These are phyloP conservation scores for Elysia crispata DNA, from an alignment of 2,888 invertebrate species.

Conservation along the genomic window DNA sequence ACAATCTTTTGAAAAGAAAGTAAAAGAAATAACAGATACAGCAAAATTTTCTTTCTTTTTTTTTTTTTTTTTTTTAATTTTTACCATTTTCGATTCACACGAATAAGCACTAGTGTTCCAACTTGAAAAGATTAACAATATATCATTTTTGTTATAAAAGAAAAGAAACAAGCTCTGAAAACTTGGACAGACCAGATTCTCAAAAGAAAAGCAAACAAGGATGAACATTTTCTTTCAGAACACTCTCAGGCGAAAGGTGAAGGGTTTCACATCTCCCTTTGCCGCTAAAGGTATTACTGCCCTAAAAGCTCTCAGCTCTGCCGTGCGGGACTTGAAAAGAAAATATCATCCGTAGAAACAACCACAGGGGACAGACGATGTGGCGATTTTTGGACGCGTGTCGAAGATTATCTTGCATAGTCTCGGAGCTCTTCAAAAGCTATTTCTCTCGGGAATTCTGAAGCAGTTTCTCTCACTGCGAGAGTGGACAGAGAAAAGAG, in stretches of 20 bases:
- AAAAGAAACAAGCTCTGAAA: too few relatives aligned
- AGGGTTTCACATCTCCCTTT: not conserved
- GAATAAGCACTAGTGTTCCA: too few relatives aligned
- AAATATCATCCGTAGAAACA: conserved; percentile 28
- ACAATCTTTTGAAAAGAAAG: too few relatives aligned
- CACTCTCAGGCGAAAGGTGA: not conserved
- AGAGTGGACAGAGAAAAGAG: conserved; percentile 23
- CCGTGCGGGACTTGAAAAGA: not conserved
- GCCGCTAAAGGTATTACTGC: conserved; percentile 42
- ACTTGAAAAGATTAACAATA: too few relatives aligned
- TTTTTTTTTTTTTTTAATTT: too few relatives aligned
- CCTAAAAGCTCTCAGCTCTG: conserved; percentile 27
- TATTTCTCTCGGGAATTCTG: not conserved
- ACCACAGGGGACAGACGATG: not conserved
- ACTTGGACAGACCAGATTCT: too few relatives aligned
- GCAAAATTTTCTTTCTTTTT: too few relatives aligned
- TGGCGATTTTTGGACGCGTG: conserved; percentile 15
- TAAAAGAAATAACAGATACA: too few relatives aligned
- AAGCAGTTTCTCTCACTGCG: conserved; percentile 19
- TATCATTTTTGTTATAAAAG: too few relatives aligned
- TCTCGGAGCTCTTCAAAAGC: conserved; percentile 28
- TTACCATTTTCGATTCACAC: too few relatives aligned
- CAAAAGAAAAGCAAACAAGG: too few relatives aligned
- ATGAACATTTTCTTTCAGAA: too few relatives aligned
- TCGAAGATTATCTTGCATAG: not conserved